Evolutionary conservation across 2,888 invertebrate species (phyloP).

Genomic region (Cabera pusaria): DNA sequence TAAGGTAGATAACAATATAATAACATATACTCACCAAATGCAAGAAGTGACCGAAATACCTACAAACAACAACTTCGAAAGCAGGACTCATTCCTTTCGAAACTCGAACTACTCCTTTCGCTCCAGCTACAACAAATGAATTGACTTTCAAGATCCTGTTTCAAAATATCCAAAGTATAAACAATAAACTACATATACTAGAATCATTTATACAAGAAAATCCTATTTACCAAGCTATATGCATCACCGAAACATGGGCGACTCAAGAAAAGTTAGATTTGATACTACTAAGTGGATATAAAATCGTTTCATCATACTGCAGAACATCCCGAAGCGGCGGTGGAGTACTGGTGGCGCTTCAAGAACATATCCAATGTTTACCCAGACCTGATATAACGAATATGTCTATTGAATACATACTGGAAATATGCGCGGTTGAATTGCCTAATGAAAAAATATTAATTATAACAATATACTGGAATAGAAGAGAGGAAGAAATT

Average conservation of each 20-base stretch:
- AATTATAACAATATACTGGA: slow-evolving; percentile 2
- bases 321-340: slow-evolving; percentile 1
- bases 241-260: slow-evolving; percentile 2
- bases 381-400: slow-evolving; percentile 1
- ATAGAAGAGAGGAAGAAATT: slow-evolving; percentile 4
- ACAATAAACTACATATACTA: slow-evolving; percentile 2
- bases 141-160: background rate
- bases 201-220: background rate
- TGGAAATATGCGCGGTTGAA: slow-evolving; percentile 6
- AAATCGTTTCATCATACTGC: slow-evolving; percentile 1
- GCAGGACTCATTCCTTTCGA: background rate
- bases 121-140: background rate
- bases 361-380: background rate
- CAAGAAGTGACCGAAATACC: background rate
- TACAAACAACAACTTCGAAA: background rate
- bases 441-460: background rate
- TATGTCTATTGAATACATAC: slow-evolving; percentile 3
- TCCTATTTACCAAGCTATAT: slow-evolving; percentile 1
- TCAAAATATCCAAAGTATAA: slow-evolving; percentile 1
- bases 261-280: background rate
- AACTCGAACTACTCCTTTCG: background rate
- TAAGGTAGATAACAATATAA: too few species aligned
- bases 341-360: background rate
- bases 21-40: too few species aligned
- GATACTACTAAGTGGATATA: background rate